Conservation (phyloP, 2,888 invertebrate genomes). For the Cheilosia impressa region DNA sequence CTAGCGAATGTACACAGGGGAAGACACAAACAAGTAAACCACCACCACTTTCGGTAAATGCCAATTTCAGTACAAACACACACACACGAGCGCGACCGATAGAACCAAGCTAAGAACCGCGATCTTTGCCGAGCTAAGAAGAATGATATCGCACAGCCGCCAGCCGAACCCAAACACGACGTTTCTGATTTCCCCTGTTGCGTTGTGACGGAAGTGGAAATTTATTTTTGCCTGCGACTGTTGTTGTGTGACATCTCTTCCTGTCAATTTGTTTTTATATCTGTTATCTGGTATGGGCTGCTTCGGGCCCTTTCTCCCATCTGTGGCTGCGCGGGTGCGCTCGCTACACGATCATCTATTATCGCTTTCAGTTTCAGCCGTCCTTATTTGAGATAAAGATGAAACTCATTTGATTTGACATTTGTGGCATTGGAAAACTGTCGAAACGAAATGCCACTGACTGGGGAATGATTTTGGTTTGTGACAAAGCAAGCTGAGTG, state of each 20-base stretch:
- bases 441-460: slow-evolving; percentile 5
- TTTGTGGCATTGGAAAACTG: slow-evolving; percentile 10
- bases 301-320: not conserved
- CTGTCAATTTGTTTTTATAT: slow-evolving; percentile 12
- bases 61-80: slow-evolving; percentile 23
- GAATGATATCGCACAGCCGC: slow-evolving; percentile 13
- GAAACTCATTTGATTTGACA: slow-evolving; percentile 34
- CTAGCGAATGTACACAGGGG: slow-evolving; percentile 42
- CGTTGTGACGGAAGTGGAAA: slow-evolving; percentile 10
- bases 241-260: slow-evolving; percentile 20
- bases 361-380: not conserved
- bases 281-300: slow-evolving; percentile 7
- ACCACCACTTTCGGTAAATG: slow-evolving; percentile 38
- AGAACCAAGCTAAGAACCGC: slow-evolving; percentile 61
- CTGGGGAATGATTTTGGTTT: slow-evolving; percentile 7
- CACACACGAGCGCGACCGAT: slow-evolving; percentile 25
- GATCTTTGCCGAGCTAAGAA: slow-evolving; percentile 57
- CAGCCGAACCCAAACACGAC: not conserved
- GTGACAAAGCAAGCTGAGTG: slow-evolving; percentile 18
- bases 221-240: slow-evolving; percentile 20
- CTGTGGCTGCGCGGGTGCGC: not conserved
- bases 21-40: slow-evolving; percentile 46
- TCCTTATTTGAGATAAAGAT: slow-evolving; percentile 45
- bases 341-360: not conserved
- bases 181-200: not conserved